Evolutionary conservation across 2,888 invertebrate genomes (phyloP).

Genomic region (Tortrix viridana): DNA sequence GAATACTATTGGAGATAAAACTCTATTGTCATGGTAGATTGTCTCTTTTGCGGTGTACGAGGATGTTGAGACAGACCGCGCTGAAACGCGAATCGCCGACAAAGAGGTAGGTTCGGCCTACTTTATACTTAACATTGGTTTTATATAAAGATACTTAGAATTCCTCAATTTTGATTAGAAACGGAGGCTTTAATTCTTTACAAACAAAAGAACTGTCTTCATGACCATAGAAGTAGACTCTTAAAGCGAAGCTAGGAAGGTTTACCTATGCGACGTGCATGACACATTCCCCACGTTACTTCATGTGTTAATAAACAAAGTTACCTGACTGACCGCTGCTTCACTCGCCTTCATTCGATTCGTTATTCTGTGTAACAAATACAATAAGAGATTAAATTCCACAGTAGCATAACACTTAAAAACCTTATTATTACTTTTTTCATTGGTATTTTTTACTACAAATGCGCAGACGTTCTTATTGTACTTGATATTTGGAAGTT

Average conservation of each 20-base stretch:
- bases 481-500: constrained; percentile 41
- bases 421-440: not conserved
- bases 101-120: constrained; percentile 81
- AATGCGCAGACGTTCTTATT: constrained; percentile 53
- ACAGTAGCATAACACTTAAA: not conserved
- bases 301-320: constrained; percentile 85
- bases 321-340: constrained; percentile 79
- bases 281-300: constrained; percentile 73
- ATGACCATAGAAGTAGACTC: constrained; percentile 80
- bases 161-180: constrained; percentile 78
- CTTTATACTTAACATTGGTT: constrained; percentile 51
- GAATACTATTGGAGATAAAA: constrained; percentile 78
- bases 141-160: constrained; percentile 49
- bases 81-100: constrained; percentile 75
- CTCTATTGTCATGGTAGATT: constrained; percentile 85
- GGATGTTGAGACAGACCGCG: constrained; percentile 71
- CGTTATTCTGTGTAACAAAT: constrained; percentile 43
- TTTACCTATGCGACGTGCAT: constrained; percentile 77
- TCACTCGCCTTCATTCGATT: constrained; percentile 60
- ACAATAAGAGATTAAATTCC: constrained; percentile 60
- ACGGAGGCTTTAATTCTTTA: constrained; percentile 72
- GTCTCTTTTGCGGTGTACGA: constrained; percentile 77
- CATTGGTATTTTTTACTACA: not conserved
- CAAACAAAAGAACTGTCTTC: constrained; percentile 78
- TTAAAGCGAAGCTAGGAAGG: constrained; percentile 59